Evolutionary conservation across 2,888 invertebrate genomes (phyloP).

Genomic region (Lithophane semibrunnea): DNA sequence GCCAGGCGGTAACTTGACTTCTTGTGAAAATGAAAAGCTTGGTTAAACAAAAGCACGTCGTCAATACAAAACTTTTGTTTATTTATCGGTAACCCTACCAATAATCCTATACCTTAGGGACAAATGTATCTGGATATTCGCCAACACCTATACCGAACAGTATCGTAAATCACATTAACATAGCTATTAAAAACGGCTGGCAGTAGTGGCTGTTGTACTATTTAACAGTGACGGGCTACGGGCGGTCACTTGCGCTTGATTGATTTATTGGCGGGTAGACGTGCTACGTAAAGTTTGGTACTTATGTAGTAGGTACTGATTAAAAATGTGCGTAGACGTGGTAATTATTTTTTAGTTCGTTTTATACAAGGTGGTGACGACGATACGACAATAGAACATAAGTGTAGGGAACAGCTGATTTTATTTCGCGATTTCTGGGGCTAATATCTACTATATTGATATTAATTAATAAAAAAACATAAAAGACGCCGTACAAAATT

Average conservation of each 20-base stretch:
- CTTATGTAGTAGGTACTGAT: not conserved
- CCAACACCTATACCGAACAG: constrained; percentile 31
- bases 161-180: constrained; percentile 57
- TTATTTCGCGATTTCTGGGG: too few species aligned
- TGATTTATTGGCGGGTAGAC: constrained; percentile 30
- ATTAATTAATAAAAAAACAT: too few species aligned
- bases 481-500: too few species aligned
- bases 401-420: too few species aligned
- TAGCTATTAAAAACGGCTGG: constrained; percentile 43
- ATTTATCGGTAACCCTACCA: constrained; percentile 1
- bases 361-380: not conserved
- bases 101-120: constrained; percentile 19
- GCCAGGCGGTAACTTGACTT: too few species aligned
- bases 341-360: too few species aligned
- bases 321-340: not conserved
- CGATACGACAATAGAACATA: not conserved
- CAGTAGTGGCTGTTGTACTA: constrained; percentile 17
- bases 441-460: too few species aligned
- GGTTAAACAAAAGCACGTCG: not conserved
- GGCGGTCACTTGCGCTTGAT: constrained; percentile 20
- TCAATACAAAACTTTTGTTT: not conserved
- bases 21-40: not conserved
- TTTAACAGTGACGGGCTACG: constrained; percentile 1
- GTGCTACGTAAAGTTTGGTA: not conserved
- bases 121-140: constrained; percentile 42